Base-by-base conservation (phyloP, 92 coral and sea anemone genomes). In the Porites cylindrica region DNA sequence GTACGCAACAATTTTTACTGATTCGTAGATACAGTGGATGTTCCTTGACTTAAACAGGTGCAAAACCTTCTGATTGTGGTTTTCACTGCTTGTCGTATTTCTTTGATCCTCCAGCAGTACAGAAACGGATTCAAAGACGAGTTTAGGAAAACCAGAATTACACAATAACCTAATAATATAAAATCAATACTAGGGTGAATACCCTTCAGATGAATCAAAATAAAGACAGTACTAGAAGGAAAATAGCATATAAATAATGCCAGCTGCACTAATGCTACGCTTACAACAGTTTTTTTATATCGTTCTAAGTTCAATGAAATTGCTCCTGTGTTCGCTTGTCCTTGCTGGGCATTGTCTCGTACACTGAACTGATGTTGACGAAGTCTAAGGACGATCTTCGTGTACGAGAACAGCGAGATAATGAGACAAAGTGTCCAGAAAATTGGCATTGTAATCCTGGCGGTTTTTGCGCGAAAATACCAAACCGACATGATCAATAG, bases 221-320 rank as follows among this genome's bases (percentile, higher is more conserved):
- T 1, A 7, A 10, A 6, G 13, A 19, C 20, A 23, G 56, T 8
- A 3, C 0, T 24, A 32, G 16, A 77, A 17, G 81, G 81, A 18
- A 54, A 14, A 60, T 59, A 77, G 19, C 81, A 77, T 6, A 23
- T 43, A 17, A 56, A 16, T 77, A 59, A 59, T 23, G 68, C 63
- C 29, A 77, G 60, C 69, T 77, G 81, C 43, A 59, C 69, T 17
- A 52, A 77, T 1, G 53, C 52, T 77, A 77, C 38, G 53, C 69
- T 60, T 7, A 68, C 59, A 26, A 77, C 69, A 7, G 68, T 59
- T 53, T 59, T 77, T 67, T 32, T 77, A 68, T 77, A 77, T 60
- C 24, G 43, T 29, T 23, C 81, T 1, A 17, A 8, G 13, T 59
- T 56, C 54, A 77, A 65, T 14, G 68, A 21, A 26, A 7, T 26